Evolutionary conservation across 2,888 invertebrate genomes (phyloP).

Genomic region (Imbricaverruca yamaguchii): DNA sequence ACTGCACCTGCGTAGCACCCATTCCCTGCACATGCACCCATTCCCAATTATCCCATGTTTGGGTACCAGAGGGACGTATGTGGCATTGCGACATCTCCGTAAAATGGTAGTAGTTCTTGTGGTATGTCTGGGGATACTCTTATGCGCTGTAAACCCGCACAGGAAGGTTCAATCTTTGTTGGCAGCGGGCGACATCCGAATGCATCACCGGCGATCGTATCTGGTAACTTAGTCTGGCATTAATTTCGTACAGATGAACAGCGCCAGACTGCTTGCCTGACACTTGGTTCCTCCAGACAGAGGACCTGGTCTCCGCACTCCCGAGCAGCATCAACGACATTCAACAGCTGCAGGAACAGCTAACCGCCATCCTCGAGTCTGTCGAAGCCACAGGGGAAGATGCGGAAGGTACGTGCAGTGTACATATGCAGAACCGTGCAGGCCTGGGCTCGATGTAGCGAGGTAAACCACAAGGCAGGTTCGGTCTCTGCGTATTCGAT

Average conservation of each 20-base stretch:
- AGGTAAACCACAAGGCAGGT: too few relatives aligned
- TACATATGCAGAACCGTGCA: background rate
- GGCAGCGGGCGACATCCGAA: background rate
- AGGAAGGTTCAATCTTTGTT: background rate
- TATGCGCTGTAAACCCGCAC: background rate
- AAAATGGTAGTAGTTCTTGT: too few relatives aligned
- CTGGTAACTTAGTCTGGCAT: too few relatives aligned
- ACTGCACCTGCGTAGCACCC: too few relatives aligned
- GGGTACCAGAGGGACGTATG: too few relatives aligned
- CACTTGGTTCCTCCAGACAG: background rate
- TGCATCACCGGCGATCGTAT: too few relatives aligned
- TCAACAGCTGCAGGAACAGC: constrained; percentile 39
- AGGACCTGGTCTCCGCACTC: background rate
- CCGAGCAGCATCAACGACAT: constrained; percentile 31
- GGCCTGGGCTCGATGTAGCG: too few relatives aligned
- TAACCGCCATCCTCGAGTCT: background rate
- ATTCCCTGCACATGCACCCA: too few relatives aligned
- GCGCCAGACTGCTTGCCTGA: background rate
- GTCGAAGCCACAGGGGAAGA: constrained; percentile 33
- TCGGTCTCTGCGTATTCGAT: background rate
- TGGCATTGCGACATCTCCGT: too few relatives aligned
- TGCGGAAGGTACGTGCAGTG: background rate
- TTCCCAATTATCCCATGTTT: too few relatives aligned
- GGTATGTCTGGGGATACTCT: too few relatives aligned
- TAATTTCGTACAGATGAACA: background rate